phyloP scores from a whole-genome alignment of 2,888 invertebrate species.

The Sphinx pinastri region DNA sequence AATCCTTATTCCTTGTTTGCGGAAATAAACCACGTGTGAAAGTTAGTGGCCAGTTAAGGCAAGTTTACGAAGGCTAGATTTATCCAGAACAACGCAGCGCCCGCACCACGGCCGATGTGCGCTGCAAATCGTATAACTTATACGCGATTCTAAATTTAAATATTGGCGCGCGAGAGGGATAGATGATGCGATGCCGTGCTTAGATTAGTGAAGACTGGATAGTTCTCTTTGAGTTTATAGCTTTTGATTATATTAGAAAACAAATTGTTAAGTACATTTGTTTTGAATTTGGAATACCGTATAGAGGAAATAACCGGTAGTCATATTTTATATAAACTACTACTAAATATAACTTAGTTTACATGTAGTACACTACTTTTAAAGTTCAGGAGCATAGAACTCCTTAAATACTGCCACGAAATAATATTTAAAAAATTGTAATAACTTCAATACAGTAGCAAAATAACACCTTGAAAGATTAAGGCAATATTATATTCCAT shows the following conservation, averaged over 20 bases:
- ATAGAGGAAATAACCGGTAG: no score
- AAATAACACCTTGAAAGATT: no score
- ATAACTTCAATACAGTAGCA: no score
- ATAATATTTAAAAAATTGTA: no score
- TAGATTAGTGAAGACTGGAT: conserved; percentile 39
- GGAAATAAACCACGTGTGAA: conserved; percentile 15
- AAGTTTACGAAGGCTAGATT: conserved; percentile 32
- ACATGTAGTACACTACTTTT: no score
- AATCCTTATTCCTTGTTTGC: background rate
- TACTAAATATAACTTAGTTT: no score
- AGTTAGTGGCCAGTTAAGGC: conserved; percentile 6
- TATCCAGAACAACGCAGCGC: conserved; percentile 53
- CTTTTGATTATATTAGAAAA: background rate
- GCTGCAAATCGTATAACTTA: conserved; percentile 66
- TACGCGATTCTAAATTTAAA: conserved; percentile 77
- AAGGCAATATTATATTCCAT: no score
- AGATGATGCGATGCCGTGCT: conserved; percentile 56
- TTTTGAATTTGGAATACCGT: no score
- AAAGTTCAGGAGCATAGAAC: no score
- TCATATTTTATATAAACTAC: no score
- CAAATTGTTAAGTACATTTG: no score
- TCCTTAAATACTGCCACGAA: no score
- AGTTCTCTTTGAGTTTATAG: conserved; percentile 17
- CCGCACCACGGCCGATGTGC: conserved; percentile 51
- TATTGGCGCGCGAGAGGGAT: conserved; percentile 71